A percentile compares a stretch with the other conserved stretches of the same genome.
phyloP scores from a whole-genome alignment of 1,140 invertebrate genomes.

The Drosophila nebulosa region DNA sequence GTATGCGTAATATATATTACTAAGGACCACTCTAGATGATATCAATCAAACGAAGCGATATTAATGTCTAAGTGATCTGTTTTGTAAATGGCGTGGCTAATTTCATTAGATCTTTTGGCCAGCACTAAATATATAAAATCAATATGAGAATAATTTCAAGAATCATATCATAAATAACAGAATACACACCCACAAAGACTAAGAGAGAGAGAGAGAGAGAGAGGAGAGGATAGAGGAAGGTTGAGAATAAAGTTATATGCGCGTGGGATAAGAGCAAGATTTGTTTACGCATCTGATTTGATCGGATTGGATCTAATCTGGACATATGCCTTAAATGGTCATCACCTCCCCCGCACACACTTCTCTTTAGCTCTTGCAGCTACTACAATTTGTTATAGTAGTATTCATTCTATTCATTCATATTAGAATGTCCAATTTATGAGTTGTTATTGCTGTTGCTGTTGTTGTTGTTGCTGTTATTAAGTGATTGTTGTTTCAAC shows the following conservation, averaged over 20 bases:
- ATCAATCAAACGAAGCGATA: background rate
- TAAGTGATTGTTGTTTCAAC: constrained; percentile 3
- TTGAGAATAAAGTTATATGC: background rate
- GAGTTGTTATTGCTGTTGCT: constrained; percentile 23
- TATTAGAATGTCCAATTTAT: constrained; percentile 59
- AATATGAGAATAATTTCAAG: background rate
- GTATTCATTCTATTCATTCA: constrained; percentile 20
- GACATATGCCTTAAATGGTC: background rate
- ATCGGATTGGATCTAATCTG: background rate
- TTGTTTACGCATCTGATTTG: background rate
- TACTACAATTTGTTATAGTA: no score
- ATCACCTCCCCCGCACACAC: background rate
- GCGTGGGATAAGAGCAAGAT: background rate
- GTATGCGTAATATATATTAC: background rate
- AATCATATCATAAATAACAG: background rate
- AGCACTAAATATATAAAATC: background rate
- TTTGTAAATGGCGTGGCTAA: background rate
- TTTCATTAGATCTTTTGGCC: background rate
- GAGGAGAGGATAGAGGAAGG: background rate
- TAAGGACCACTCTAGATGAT: no score
- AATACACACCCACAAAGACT: background rate
- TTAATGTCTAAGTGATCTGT: background rate
- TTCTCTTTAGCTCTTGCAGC: background rate
- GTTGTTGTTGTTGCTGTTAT: constrained; percentile 20
- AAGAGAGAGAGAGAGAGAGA: background rate